A percentile compares a stretch with the other conserved stretches of the same genome.
Conservation (phyloP, 2,113 vertebrate species). For the Tupaia chinensis region DNA sequence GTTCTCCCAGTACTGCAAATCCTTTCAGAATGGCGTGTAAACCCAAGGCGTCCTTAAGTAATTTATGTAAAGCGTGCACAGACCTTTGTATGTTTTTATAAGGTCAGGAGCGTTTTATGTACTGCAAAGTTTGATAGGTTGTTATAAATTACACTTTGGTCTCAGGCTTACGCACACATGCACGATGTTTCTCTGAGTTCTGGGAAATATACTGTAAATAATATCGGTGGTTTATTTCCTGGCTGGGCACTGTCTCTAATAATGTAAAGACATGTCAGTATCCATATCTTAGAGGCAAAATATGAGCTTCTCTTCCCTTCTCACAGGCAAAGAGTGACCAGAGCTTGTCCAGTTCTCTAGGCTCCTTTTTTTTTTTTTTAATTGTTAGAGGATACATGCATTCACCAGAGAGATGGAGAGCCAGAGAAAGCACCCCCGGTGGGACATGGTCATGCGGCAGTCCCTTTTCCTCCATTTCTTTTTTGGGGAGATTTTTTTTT, state of each 20-base stretch:
- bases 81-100: not conserved
- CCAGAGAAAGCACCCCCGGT: too few species aligned
- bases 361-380: not conserved
- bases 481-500: too few species aligned
- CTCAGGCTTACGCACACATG: not conserved
- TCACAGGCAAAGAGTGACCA: not conserved
- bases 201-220: slow-evolving; percentile 72
- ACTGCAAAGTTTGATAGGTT: slow-evolving; percentile 60
- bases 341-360: not conserved
- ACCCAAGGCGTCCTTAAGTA: not conserved
- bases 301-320: not conserved
- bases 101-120: slow-evolving; percentile 59
- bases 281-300: not conserved
- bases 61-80: slow-evolving; percentile 13
- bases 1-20: not conserved
- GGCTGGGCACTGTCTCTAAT: slow-evolving; percentile 66
- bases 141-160: slow-evolving; percentile 65
- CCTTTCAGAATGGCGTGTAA: not conserved
- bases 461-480: too few species aligned
- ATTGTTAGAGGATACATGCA: too few species aligned
- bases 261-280: slow-evolving; percentile 35
- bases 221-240: slow-evolving; percentile 47
- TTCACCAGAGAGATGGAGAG: too few species aligned
- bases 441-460: too few species aligned
- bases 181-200: slow-evolving; percentile 48